Percentiles rank a stretch among this genome's conserved stretches.
phyloP scores from a whole-genome alignment of 2,888 invertebrate genomes.

The Zeuzera pyrina region DNA sequence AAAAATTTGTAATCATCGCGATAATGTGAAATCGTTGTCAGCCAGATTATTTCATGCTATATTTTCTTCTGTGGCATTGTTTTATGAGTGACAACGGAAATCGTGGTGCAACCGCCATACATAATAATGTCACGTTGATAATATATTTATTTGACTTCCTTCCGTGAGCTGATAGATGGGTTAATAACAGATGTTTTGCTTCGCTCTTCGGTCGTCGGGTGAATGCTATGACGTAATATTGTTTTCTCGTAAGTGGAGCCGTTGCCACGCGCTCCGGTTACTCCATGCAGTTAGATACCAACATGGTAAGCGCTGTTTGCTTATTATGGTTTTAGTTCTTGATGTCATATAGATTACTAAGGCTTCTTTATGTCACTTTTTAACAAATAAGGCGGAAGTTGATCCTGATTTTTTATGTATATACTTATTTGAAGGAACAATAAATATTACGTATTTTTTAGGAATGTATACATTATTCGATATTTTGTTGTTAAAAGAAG shows the following conservation, averaged over 20 bases:
- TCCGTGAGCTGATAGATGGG: constrained; percentile 13
- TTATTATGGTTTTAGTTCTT: not conserved
- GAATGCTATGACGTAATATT: constrained; percentile 39
- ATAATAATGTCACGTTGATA: too few relatives aligned
- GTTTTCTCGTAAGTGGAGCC: constrained; percentile 22
- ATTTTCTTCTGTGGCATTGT: constrained; percentile 8
- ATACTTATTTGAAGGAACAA: too few relatives aligned
- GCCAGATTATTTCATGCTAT: constrained; percentile 1
- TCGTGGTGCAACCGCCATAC: too few relatives aligned
- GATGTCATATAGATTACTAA: not conserved
- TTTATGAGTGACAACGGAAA: too few relatives aligned
- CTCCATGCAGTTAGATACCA: constrained; percentile 2
- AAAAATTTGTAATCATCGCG: not conserved
- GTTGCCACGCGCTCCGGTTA: constrained; percentile 23
- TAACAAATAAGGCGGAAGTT: too few relatives aligned
- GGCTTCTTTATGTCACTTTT: constrained; percentile 1
- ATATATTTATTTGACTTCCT: too few relatives aligned
- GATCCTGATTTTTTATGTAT: too few relatives aligned
- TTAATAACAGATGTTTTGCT: constrained; percentile 8
- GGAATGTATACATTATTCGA: too few relatives aligned
- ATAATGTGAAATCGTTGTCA: not conserved
- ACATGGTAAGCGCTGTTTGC: not conserved
- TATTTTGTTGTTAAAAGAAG: too few relatives aligned
- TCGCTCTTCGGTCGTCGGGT: constrained; percentile 17
- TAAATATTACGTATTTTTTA: too few relatives aligned